phyloP scores from a whole-genome alignment of 2,797 vertebrate genomes.

The Hypotaenidia philippensis region DNA sequence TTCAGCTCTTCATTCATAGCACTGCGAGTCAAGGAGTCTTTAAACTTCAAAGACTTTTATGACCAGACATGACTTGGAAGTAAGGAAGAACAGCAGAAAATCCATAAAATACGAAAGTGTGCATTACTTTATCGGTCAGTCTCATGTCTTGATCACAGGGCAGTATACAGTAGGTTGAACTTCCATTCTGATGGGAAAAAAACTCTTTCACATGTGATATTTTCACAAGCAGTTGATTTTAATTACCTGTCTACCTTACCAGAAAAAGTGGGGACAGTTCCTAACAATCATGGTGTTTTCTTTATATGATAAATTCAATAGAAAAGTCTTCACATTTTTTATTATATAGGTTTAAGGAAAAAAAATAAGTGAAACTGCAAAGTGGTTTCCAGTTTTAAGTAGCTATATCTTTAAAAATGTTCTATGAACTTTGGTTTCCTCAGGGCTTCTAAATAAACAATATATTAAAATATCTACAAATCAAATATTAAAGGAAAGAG shows the following conservation, averaged over 20 bases:
- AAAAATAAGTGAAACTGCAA: conserved; percentile 58
- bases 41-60: background rate
- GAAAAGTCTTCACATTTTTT: conserved; percentile 66
- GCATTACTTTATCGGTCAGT: background rate
- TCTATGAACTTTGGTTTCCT: conserved; percentile 71
- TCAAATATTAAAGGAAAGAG: conserved; percentile 62
- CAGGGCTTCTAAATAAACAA: conserved; percentile 68
- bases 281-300: conserved; percentile 47
- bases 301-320: conserved; percentile 42
- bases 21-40: background rate
- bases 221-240: conserved; percentile 6
- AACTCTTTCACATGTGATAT: background rate
- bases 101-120: background rate
- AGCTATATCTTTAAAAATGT: conserved; percentile 37
- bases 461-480: conserved; percentile 74
- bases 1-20: background rate
- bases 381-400: conserved; percentile 69
- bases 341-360: conserved; percentile 49
- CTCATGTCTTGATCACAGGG: conserved; percentile 29
- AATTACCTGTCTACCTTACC: conserved; percentile 2
- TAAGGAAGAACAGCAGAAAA: background rate
- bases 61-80: background rate
- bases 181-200: background rate
- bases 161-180: conserved; percentile 39
- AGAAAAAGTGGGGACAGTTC: conserved; percentile 23